Evolutionary conservation across 2,888 invertebrate genomes (phyloP).

Genomic region (Idaea biselata): DNA sequence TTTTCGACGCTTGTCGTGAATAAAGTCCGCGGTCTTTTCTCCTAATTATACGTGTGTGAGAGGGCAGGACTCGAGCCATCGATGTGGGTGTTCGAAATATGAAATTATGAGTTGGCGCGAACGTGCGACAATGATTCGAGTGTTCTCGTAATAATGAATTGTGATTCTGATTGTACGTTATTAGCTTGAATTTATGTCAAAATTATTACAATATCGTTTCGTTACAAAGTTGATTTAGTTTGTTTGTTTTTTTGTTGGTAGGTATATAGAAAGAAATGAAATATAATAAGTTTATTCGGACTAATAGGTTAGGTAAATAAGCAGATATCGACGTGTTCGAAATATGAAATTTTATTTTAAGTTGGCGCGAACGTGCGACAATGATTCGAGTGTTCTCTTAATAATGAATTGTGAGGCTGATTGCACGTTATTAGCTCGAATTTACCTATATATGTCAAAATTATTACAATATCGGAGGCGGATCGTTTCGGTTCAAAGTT

Average conservation of each 20-base stretch:
- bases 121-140: constrained; percentile 61
- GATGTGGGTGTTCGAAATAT: constrained; percentile 78
- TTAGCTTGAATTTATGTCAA: constrained; percentile 46
- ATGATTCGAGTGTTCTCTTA: constrained; percentile 45
- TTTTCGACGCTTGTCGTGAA: constrained; percentile 77
- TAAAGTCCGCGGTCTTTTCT: constrained; percentile 72
- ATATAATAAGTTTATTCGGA: too few relatives aligned
- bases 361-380: constrained; percentile 73
- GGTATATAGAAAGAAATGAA: too few relatives aligned
- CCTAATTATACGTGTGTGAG: constrained; percentile 73
- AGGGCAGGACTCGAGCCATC: constrained; percentile 64
- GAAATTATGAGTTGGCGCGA: constrained; percentile 73
- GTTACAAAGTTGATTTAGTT: too few relatives aligned
- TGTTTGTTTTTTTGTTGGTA: too few relatives aligned
- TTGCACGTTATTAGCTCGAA: constrained; percentile 51
- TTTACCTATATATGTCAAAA: constrained; percentile 40
- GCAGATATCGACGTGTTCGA: too few relatives aligned
- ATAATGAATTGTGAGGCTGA: constrained; percentile 52
- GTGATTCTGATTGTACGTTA: constrained; percentile 50
- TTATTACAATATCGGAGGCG: constrained; percentile 34
- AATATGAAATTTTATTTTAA: constrained; percentile 74
- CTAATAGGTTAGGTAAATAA: too few relatives aligned
- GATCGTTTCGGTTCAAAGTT: too few relatives aligned
- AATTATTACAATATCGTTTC: constrained; percentile 34
- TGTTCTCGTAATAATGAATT: constrained; percentile 52